Evolutionary conservation across 2,113 vertebrate genomes (phyloP).

Genomic region (Rhinopomastus cyanomelas): DNA sequence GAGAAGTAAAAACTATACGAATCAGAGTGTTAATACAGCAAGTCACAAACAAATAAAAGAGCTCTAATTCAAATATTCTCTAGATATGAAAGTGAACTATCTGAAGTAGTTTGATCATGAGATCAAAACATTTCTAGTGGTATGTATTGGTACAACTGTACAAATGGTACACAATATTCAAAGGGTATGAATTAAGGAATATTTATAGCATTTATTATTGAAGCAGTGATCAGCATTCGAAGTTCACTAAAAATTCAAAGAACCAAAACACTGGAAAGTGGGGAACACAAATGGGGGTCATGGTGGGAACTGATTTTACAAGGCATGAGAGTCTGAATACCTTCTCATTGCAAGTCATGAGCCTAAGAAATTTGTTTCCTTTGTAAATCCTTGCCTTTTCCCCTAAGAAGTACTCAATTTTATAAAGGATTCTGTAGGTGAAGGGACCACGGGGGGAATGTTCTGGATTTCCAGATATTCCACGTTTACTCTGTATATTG

Average conservation of each 20-base stretch:
- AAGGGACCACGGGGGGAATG: not conserved
- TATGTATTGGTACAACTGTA: not conserved
- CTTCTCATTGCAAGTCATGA: not conserved
- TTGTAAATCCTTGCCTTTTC: not conserved
- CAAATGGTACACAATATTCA: accelerated
- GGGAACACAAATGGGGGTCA: not conserved
- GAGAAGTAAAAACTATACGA: not conserved
- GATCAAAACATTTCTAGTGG: not conserved
- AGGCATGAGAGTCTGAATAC: not conserved
- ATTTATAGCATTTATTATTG: not conserved
- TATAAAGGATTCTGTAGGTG: not conserved
- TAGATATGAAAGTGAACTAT: not conserved
- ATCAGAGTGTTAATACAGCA: not conserved
- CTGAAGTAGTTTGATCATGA: not conserved
- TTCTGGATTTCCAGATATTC: not conserved
- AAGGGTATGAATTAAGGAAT: not conserved
- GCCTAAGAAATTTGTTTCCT: not conserved
- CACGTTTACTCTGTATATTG: not conserved
- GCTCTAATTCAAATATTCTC: not conserved
- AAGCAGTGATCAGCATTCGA: not conserved
- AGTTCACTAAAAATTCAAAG: not conserved
- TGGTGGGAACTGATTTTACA: not conserved
- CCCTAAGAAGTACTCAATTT: not conserved
- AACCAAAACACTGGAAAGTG: not conserved
- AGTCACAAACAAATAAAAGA: not conserved